Conservation (phyloP, 2,113 vertebrate genomes). For the Anarrhichthys ocellatus region DNA sequence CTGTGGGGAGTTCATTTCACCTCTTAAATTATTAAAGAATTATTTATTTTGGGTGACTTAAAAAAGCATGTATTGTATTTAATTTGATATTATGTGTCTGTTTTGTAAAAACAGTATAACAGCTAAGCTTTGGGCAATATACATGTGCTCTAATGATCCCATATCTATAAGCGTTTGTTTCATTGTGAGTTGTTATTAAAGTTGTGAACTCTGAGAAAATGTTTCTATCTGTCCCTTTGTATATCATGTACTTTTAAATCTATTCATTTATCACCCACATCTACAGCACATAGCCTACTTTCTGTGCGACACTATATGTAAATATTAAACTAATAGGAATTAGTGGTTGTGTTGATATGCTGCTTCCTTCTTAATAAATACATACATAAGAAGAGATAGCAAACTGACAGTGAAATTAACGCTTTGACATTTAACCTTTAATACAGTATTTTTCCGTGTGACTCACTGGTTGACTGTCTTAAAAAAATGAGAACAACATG, state of each 20-base stretch:
- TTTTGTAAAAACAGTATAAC: background rate
- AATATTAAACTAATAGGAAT: background rate
- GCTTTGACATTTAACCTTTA: no score
- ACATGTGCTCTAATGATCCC: background rate
- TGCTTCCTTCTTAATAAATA: background rate
- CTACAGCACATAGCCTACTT: background rate
- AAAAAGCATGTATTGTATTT: background rate
- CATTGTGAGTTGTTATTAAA: background rate
- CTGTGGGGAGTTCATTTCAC: background rate
- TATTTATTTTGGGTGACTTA: background rate
- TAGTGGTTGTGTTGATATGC: background rate
- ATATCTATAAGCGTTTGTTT: background rate
- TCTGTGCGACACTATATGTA: background rate
- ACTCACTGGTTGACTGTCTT: background rate
- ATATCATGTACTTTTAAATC: background rate
- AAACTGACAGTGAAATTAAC: background rate
- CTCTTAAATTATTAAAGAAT: background rate
- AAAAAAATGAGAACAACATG: background rate
- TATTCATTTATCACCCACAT: background rate
- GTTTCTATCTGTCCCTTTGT: background rate
- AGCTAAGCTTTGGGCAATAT: background rate
- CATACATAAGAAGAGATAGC: background rate
- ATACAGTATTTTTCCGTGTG: background rate
- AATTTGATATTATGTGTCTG: background rate
- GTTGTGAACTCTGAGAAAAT: background rate